Evolutionary conservation across 2,888 invertebrate species (phyloP), one percentile per base, ranked within the genome.

Genomic region (Tenthredo notha): DNA sequence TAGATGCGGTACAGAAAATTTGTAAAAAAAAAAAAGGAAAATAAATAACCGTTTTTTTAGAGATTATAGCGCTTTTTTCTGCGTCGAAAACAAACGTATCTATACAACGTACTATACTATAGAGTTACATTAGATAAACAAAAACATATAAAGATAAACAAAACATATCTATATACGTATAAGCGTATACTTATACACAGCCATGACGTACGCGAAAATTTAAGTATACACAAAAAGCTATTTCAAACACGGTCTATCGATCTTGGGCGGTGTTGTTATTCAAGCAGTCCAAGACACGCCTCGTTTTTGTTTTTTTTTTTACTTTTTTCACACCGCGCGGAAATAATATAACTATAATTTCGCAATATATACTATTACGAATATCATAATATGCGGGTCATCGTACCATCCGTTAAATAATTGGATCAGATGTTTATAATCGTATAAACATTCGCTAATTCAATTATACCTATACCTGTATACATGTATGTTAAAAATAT

Each of bases 211-310:
- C 21, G 43, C n/a, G 43, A 43, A 43, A 74, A 43, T 74, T 74
- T 43, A 74, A 74, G 43, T 43, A 74, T 74, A 74, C 72, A 74
- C 43, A 40, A 74, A 74, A 74, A 74, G 40, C 72, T 43, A 74
- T 74, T 74, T 29, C 72, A 74, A 74, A 74, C 72, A 43, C 40
- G 43, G n/a, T 54, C 67, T 29, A 25, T 33, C 61, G 25, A 33
- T 67, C 67, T 67, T 7, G 33, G 33, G 18, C 29, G 25, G 25
- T 25, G 67, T 67, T 29, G 67, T 33, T 25, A 33, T 33, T 61
- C 61, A 61, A 54, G 6, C 54, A 54, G 7, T 54, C 54, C 25
- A 61, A 61, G 61, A 61, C 61, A 61, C 61, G 67, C 67, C 67
- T 67, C 18, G 67, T 67, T 33, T 54, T 33, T 33, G 1, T 33